These are phyloP conservation scores for Pollicipes pollicipes DNA, from an alignment of 1,140 invertebrate genomes.

Conservation along the genomic window DNA sequence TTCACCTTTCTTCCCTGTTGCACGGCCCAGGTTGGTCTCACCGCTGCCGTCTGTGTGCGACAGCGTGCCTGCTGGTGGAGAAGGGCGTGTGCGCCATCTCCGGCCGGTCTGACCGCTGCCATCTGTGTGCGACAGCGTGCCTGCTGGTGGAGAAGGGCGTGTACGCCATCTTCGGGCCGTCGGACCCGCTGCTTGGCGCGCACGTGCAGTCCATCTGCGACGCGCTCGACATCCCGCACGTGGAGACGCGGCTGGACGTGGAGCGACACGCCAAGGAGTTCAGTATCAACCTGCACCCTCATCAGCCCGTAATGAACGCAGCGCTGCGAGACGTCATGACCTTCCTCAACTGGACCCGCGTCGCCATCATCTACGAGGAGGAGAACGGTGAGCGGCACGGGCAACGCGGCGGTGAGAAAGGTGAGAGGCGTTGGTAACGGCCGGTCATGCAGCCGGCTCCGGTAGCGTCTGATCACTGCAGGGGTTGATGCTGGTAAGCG, in stretches of 20 bases:
- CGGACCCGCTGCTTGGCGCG: slow-evolving; percentile 57
- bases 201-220: slow-evolving; percentile 80
- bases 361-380: slow-evolving; percentile 84
- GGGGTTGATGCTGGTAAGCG: too few species aligned
- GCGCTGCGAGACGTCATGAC: slow-evolving; percentile 72
- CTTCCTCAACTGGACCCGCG: slow-evolving; percentile 80
- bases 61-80: too few species aligned
- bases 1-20: too few species aligned
- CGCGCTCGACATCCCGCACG: slow-evolving; percentile 67
- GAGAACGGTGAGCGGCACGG: slow-evolving; percentile 44
- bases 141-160: slow-evolving; percentile 64
- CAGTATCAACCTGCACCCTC: slow-evolving; percentile 77
- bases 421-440: background rate
- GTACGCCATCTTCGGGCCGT: slow-evolving; percentile 73
- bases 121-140: slow-evolving; percentile 45
- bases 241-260: slow-evolving; percentile 43
- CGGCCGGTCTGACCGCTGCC: too few species aligned
- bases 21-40: too few species aligned
- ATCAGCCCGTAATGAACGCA: slow-evolving; percentile 58
- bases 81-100: too few species aligned
- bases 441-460: too few species aligned
- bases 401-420: background rate
- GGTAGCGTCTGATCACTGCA: too few species aligned
- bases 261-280: slow-evolving; percentile 42
- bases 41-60: too few species aligned